These are phyloP conservation scores for Desoria tigrina DNA, from an alignment of 2,888 invertebrate species.

Conservation along the genomic window DNA sequence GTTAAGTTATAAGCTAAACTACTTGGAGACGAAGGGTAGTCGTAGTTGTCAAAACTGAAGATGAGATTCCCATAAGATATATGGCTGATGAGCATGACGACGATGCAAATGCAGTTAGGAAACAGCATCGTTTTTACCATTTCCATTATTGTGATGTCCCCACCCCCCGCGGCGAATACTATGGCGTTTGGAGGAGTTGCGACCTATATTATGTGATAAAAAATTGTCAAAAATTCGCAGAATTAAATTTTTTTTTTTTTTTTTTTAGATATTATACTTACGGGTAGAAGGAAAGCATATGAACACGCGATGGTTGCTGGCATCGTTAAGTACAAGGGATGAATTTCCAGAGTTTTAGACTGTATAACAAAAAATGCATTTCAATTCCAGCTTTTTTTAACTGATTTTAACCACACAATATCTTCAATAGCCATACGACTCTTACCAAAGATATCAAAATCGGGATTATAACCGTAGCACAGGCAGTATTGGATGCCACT, in stretches of 20 bases:
- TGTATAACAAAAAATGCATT: constrained; percentile 56
- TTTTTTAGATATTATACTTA: constrained; percentile 20
- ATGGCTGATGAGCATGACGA: constrained; percentile 42
- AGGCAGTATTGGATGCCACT: constrained; percentile 86
- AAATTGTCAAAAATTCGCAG: neutral
- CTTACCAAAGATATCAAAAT: constrained; percentile 76
- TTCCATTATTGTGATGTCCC: constrained; percentile 58
- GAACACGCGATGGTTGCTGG: constrained; percentile 87
- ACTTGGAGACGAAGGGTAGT: too few relatives aligned
- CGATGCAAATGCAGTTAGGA: constrained; percentile 46
- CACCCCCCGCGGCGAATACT: constrained; percentile 75
- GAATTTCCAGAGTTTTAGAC: constrained; percentile 71
- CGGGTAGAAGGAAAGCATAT: constrained; percentile 69
- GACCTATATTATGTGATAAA: constrained; percentile 70
- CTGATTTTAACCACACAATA: constrained; percentile 12
- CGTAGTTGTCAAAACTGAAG: constrained; percentile 45
- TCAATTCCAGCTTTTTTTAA: neutral
- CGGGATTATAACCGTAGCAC: constrained; percentile 83
- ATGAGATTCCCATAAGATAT: constrained; percentile 47
- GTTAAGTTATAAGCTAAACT: neutral
- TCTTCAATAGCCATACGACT: too few relatives aligned
- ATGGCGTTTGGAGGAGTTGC: constrained; percentile 90
- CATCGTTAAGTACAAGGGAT: constrained; percentile 86
- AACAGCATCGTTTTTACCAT: constrained; percentile 50
- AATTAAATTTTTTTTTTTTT: constrained; percentile 3